Evolutionary conservation across 1,140 invertebrate species (phyloP).

Genomic region (Tetramorium simillimum): DNA sequence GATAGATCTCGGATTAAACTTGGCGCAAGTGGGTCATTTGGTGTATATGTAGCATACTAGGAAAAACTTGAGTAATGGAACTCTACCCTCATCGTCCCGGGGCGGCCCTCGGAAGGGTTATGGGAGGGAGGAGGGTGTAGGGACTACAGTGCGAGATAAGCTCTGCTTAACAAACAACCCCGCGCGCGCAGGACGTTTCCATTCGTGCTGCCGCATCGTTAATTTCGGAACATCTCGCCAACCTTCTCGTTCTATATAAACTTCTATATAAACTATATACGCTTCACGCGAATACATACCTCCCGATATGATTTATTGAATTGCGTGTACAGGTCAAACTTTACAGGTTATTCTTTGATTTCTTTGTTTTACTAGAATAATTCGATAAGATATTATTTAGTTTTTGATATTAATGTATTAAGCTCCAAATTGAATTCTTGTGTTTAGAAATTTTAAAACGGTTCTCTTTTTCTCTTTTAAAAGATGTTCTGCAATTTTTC

Average conservation of each 20-base stretch:
- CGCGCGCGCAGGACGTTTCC: constrained; percentile 34
- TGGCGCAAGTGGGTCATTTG: constrained; percentile 51
- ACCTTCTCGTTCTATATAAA: background rate
- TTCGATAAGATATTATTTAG: background rate
- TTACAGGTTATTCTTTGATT: background rate
- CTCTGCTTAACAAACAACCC: constrained; percentile 50
- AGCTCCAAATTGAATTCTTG: background rate
- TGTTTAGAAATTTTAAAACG: background rate
- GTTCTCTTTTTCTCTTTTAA: background rate
- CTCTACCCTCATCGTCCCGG: constrained; percentile 3
- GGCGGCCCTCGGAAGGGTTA: constrained; percentile 31
- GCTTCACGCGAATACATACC: constrained; percentile 6
- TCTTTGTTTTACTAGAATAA: background rate
- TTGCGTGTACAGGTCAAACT: background rate
- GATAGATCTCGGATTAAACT: constrained; percentile 59
- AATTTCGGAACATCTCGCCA: constrained; percentile 41
- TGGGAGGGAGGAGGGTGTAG: background rate
- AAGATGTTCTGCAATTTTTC: background rate
- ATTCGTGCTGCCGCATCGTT: constrained; percentile 45
- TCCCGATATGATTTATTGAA: constrained; percentile 31
- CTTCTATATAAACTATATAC: background rate
- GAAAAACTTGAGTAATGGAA: constrained; percentile 55
- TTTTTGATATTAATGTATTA: background rate
- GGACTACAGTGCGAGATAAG: constrained; percentile 40
- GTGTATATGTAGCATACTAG: constrained; percentile 35